phyloP scores from a whole-genome alignment of 2,888 invertebrate genomes.

The Nebria salina region DNA sequence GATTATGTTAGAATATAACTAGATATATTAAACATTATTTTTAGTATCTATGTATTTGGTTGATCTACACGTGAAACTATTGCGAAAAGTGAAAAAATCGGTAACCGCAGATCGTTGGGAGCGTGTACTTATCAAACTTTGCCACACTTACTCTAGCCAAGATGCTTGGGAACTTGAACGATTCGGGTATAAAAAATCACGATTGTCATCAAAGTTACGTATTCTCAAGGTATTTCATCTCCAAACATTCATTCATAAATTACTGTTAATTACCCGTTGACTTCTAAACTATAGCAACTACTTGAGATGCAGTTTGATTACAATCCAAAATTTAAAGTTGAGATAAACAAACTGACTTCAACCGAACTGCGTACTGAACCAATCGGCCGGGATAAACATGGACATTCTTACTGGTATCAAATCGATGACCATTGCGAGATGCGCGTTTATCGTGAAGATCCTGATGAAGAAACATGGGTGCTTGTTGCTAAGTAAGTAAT shows the following conservation, averaged over 20 bases:
- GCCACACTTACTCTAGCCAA: slow-evolving; percentile 87
- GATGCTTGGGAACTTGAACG: slow-evolving; percentile 97
- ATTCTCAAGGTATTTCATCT: slow-evolving; percentile 80
- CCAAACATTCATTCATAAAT: slow-evolving; percentile 7
- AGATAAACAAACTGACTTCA: slow-evolving; percentile 81
- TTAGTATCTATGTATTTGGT: slow-evolving; percentile 84
- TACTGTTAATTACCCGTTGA: not conserved
- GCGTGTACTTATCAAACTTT: slow-evolving; percentile 87
- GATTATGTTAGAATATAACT: too few relatives aligned
- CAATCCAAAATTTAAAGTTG: slow-evolving; percentile 91
- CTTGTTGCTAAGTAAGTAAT: slow-evolving; percentile 81
- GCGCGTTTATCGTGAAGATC: slow-evolving; percentile 92
- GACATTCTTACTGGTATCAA: slow-evolving; percentile 94
- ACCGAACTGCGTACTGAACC: slow-evolving; percentile 87
- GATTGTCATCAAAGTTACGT: slow-evolving; percentile 86
- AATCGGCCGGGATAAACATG: slow-evolving; percentile 89
- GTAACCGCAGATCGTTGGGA: slow-evolving; percentile 92
- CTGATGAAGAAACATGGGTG: slow-evolving; percentile 96
- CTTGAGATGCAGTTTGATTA: slow-evolving; percentile 95
- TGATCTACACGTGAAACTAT: slow-evolving; percentile 88
- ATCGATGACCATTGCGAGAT: slow-evolving; percentile 89
- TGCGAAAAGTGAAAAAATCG: slow-evolving; percentile 85
- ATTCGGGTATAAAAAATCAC: slow-evolving; percentile 94
- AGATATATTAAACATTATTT: slow-evolving; percentile 52
- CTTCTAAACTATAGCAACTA: slow-evolving; percentile 72